These are phyloP conservation scores for Lutjanus erythropterus DNA, from an alignment of 2,113 vertebrate species.

Conservation along the genomic window DNA sequence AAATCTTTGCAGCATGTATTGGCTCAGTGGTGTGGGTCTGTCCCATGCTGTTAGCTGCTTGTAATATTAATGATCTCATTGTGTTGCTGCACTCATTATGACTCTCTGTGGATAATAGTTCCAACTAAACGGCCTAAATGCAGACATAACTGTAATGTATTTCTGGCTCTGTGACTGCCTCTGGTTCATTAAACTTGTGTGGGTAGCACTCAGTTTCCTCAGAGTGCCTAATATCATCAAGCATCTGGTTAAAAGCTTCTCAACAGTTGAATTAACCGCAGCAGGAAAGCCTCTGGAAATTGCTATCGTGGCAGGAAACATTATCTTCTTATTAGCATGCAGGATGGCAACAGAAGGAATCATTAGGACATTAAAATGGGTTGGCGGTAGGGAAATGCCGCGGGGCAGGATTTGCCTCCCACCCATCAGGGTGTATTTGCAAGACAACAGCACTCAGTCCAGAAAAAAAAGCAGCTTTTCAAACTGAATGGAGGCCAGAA, in stretches of 20 bases:
- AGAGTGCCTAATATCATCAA: slow-evolving; percentile 46
- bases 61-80: slow-evolving; percentile 31
- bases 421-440: slow-evolving; percentile 15
- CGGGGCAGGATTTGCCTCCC: slow-evolving; percentile 48
- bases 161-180: slow-evolving; percentile 31
- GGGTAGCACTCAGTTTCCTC: slow-evolving; percentile 37
- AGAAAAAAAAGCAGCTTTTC: slow-evolving; percentile 33
- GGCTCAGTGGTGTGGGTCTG: not conserved
- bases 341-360: slow-evolving; percentile 47
- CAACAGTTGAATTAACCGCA: slow-evolving; percentile 53
- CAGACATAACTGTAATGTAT: slow-evolving; percentile 37
- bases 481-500: not conserved
- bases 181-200: slow-evolving; percentile 62
- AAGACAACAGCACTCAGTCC: slow-evolving; percentile 10
- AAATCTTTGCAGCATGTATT: not conserved
- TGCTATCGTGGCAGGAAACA: slow-evolving; percentile 40
- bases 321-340: slow-evolving; percentile 59
- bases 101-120: slow-evolving; percentile 24
- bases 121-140: slow-evolving; percentile 21
- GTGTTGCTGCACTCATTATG: slow-evolving; percentile 24
- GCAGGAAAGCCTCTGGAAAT: slow-evolving; percentile 64
- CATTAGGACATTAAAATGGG: slow-evolving; percentile 43
- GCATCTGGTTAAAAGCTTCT: slow-evolving; percentile 67
- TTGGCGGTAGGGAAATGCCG: slow-evolving; percentile 19
- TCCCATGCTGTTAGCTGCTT: slow-evolving; percentile 13